Conservation (phyloP, 2,797 vertebrate species). For the Perdix hodgsoniae region DNA sequence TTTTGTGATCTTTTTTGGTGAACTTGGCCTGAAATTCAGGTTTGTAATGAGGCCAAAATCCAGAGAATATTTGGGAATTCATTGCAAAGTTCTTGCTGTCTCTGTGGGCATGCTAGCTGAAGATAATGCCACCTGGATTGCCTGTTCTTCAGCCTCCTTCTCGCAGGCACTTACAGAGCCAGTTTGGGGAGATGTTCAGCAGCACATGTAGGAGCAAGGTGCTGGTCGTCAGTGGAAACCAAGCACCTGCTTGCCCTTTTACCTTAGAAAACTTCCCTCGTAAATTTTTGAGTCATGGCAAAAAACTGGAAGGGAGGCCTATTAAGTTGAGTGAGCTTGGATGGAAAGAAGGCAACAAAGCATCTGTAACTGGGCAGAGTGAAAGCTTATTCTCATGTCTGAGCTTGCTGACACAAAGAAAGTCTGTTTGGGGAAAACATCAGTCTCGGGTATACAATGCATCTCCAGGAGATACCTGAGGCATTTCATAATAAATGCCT, state of each 20-base stretch:
- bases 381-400: constrained; percentile 17
- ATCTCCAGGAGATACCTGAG: background rate
- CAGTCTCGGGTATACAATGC: background rate
- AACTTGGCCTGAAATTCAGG: background rate
- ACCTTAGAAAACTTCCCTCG: constrained; percentile 32
- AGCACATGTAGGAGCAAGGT: constrained; percentile 10
- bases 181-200: constrained; percentile 22
- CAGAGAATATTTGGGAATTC: background rate
- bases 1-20: background rate
- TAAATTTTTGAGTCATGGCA: constrained; percentile 36
- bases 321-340: background rate
- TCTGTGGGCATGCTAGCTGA: background rate
- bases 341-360: constrained; percentile 1
- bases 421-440: constrained; percentile 37
- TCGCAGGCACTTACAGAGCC: background rate
- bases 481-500: constrained; percentile 18
- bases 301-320: background rate
- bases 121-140: constrained; percentile 30
- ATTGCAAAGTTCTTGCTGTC: background rate
- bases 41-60: constrained; percentile 7
- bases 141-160: background rate
- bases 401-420: constrained; percentile 57
- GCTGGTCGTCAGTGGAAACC: constrained; percentile 34
- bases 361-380: background rate
- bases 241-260: constrained; percentile 46